Conservation (phyloP, 2,113 vertebrate genomes). For the Saccopteryx leptura region DNA sequence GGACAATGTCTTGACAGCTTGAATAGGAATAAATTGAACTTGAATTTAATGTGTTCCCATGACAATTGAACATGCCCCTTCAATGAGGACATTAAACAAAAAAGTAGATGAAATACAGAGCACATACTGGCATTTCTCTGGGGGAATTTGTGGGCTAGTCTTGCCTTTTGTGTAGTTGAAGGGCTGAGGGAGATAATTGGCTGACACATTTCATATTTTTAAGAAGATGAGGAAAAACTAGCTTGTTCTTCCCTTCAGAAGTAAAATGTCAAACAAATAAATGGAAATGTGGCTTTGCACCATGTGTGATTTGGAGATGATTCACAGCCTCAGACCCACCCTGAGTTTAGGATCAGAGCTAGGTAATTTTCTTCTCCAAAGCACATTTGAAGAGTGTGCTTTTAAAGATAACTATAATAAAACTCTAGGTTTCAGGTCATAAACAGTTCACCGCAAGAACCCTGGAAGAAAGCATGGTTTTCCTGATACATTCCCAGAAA, state of each 20-base stretch:
- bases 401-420: constrained; percentile 72
- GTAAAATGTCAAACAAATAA: constrained; percentile 69
- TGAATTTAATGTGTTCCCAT: constrained; percentile 70
- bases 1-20: constrained; percentile 35
- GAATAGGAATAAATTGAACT: constrained; percentile 65
- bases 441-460: constrained; percentile 26
- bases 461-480: neutral
- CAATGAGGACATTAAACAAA: constrained; percentile 64
- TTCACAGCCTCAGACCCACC: neutral
- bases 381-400: constrained; percentile 56
- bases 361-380: constrained; percentile 52
- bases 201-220: constrained; percentile 32
- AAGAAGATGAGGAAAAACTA: constrained; percentile 63
- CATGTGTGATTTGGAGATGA: constrained; percentile 1
- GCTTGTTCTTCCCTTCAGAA: neutral
- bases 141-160: neutral
- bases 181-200: constrained; percentile 31
- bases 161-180: constrained; percentile 60
- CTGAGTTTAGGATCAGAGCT: neutral
- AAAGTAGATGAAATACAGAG: constrained; percentile 57
- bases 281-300: constrained; percentile 18
- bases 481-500: neutral
- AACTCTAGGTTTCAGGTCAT: constrained; percentile 50
- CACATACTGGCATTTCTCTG: neutral
- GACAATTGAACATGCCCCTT: constrained; percentile 64